A percentile compares a stretch with the other conserved stretches of the same genome.
Conservation (phyloP, 2,888 invertebrate genomes). For the Acronicta psi region DNA sequence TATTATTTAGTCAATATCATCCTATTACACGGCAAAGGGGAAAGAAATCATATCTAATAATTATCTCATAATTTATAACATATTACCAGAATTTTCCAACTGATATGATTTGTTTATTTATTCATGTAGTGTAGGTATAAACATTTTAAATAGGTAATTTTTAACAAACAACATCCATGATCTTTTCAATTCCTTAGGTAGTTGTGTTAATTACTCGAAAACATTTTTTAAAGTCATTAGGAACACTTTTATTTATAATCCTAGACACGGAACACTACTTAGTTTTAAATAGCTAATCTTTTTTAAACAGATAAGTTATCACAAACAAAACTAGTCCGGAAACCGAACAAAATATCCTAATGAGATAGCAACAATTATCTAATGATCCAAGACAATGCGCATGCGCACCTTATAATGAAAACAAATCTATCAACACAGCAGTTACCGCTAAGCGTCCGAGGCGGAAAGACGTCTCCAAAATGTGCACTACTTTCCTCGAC, state of each 20-base stretch:
- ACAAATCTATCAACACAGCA: slow-evolving; percentile 18
- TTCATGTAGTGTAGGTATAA: too few species aligned
- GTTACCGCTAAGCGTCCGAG: slow-evolving; percentile 28
- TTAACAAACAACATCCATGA: too few species aligned
- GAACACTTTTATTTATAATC: not conserved
- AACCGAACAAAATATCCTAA: slow-evolving; percentile 29
- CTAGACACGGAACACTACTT: slow-evolving; percentile 2
- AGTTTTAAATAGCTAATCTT: not conserved
- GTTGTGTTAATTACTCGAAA: too few species aligned
- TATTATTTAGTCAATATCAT: too few species aligned
- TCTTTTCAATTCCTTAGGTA: too few species aligned
- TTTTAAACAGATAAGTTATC: not conserved
- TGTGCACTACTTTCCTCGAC: slow-evolving; percentile 66
- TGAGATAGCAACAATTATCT: slow-evolving; percentile 21
- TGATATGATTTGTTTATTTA: too few species aligned
- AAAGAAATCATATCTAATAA: too few species aligned
- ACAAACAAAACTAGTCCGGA: slow-evolving; percentile 4
- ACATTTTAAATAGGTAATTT: too few species aligned
- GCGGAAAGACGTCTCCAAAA: slow-evolving; percentile 37
- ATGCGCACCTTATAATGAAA: slow-evolving; percentile 39
- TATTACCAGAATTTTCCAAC: too few species aligned
- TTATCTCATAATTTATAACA: too few species aligned
- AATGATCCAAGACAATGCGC: slow-evolving; percentile 43
- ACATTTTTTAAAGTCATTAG: too few species aligned
- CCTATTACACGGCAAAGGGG: too few species aligned